Base-by-base conservation (phyloP, 2,797 vertebrate species). In the Siniperca obscura region DNA sequence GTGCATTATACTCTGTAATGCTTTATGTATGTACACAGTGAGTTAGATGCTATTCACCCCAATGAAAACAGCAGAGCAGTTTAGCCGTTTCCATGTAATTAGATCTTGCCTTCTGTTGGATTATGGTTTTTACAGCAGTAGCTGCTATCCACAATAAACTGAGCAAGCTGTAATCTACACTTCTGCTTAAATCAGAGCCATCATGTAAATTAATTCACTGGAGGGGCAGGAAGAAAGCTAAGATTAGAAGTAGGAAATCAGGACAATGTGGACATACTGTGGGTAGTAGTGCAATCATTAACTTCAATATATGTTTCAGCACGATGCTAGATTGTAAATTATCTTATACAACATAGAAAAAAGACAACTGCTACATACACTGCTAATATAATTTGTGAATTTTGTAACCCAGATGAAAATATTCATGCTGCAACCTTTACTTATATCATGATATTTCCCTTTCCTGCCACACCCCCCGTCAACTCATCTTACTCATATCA, bases 161-260 rank as follows among this genome's bases (percentile, higher is more conserved):
- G 83, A 80, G 85, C 81, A 86, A 86, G 76, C 86, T 89, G 84
- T 94, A 93, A 95, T 95, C 92, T 92, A 93, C 87, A 87, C 80
- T 87, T 91, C 78, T 91, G 79, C 86, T 92, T 92, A 92, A 92
- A 93, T 92, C 87, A 85, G 85, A 90, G 86, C 84, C 85, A 85
- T 90, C 87, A 30, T 56, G 72, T 80, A 93, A 86, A 94, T 95
- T 91, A 91, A 95, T 89, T 93, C 89, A 92, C 91, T 91, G 80
- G 84, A 90, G 89, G 78, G 89, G 70, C 53, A 46, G 78, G 61
- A 90, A 90, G 92, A 92, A 83, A 86, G 85, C 91, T 91, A 91
- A 93, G 91, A 95, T 94, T 95, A 93, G 90, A 91, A 87, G 68
- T 34, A 66, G 82, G 84, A 89, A 93, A 93, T 89, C 86, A 92